A percentile compares a stretch with the other conserved stretches of the same genome.
Conservation (phyloP, 2,888 invertebrate genomes). For the Dryococelus australis region DNA sequence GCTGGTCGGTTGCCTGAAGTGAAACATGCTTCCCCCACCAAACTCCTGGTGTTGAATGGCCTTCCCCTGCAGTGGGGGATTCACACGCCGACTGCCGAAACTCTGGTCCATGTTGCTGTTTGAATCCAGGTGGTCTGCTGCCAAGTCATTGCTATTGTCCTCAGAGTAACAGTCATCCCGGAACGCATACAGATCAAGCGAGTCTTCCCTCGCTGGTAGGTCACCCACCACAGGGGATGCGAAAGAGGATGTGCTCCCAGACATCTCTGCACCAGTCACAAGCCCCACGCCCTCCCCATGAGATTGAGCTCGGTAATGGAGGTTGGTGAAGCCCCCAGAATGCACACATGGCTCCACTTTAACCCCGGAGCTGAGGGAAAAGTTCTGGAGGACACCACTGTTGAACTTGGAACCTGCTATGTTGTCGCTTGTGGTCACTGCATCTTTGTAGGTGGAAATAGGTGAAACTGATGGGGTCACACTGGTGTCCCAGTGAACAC, state of each 20-base stretch:
- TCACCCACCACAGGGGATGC: constrained; percentile 50
- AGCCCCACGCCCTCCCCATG: constrained; percentile 57
- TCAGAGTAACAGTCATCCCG: constrained; percentile 67
- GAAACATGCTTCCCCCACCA: constrained; percentile 37
- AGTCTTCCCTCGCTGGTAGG: constrained; percentile 64
- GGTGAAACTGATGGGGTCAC: constrained; percentile 19
- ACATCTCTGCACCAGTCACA: constrained; percentile 49
- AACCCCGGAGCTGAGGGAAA: constrained; percentile 59
- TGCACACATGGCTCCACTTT: constrained; percentile 72
- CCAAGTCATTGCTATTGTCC: constrained; percentile 60
- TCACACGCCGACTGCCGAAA: not conserved
- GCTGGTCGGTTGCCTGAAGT: constrained; percentile 35
- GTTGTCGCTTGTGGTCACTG: constrained; percentile 21
- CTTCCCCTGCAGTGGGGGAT: not conserved
- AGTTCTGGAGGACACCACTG: constrained; percentile 40
- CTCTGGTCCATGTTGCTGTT: constrained; percentile 30
- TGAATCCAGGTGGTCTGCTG: constrained; percentile 34
- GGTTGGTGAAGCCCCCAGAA: constrained; percentile 71
- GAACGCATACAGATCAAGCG: constrained; percentile 67
- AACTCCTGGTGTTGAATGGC: constrained; percentile 39
- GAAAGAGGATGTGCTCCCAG: constrained; percentile 51
- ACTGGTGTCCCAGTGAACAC: constrained; percentile 38
- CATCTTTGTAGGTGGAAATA: constrained; percentile 17
- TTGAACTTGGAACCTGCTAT: constrained; percentile 37
- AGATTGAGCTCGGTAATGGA: constrained; percentile 68